A percentile compares a stretch with the other conserved stretches of the same genome.
phyloP scores from a whole-genome alignment of 2,113 vertebrate species.

The Falco punctatus region DNA sequence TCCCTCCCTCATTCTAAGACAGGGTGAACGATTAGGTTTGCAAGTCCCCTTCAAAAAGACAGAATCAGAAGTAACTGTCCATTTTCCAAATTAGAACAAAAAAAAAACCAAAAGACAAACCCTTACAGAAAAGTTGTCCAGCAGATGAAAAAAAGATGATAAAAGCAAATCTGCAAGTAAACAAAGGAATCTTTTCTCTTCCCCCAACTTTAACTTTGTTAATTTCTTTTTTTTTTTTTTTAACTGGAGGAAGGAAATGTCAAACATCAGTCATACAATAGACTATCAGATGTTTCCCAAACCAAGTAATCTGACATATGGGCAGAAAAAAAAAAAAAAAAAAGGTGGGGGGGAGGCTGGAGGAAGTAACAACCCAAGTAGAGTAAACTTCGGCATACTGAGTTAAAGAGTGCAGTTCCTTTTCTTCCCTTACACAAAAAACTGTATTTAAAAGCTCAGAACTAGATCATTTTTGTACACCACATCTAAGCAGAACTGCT shows the following conservation, averaged over 20 bases:
- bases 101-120: background rate
- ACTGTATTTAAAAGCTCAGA: background rate
- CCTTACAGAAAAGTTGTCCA: background rate
- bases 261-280: conserved; percentile 25
- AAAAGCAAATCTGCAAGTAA: background rate
- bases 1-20: background rate
- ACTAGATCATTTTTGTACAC: background rate
- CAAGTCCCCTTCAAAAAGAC: background rate
- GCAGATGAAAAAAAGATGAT: background rate
- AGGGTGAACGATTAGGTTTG: background rate
- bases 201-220: background rate
- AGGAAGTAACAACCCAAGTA: background rate
- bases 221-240: background rate
- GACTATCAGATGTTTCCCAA: conserved; percentile 50
- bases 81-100: background rate
- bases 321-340: background rate
- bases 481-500: background rate
- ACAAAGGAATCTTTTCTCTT: background rate
- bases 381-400: background rate
- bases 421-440: background rate
- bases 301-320: conserved; percentile 14
- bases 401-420: background rate
- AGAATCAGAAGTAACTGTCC: background rate
- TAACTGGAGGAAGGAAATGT: conserved; percentile 49
- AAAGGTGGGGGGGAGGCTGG: fast-evolving